phyloP scores from a whole-genome alignment of 1,140 invertebrate genomes.

The Atta colombica region DNA sequence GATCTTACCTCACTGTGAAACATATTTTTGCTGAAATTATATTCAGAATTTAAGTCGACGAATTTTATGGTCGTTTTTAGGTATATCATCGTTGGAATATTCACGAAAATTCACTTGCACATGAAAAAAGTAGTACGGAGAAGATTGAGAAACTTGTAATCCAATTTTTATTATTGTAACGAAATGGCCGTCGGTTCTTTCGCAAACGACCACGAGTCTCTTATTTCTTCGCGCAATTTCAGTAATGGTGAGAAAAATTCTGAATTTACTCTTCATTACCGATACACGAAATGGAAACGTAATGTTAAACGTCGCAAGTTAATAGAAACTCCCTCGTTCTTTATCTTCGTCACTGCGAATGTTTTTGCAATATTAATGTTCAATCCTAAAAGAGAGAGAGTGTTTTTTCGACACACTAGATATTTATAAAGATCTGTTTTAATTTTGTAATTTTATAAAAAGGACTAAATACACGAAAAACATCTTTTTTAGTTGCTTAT shows the following conservation, averaged over 20 bases:
- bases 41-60: constrained; percentile 40
- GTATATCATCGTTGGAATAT: constrained; percentile 37
- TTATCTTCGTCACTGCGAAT: constrained; percentile 10
- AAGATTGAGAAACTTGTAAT: constrained; percentile 65
- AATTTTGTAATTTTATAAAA: constrained; percentile 15
- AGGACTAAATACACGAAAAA: neutral
- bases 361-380: constrained; percentile 19
- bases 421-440: constrained; percentile 4
- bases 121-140: constrained; percentile 31
- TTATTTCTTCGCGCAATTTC: constrained; percentile 44
- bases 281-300: constrained; percentile 26
- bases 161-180: constrained; percentile 52
- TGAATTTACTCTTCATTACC: constrained; percentile 42
- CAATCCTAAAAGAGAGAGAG: constrained; percentile 13
- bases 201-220: constrained; percentile 22
- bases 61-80: constrained; percentile 28
- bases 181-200: constrained; percentile 43
- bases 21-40: constrained; percentile 33
- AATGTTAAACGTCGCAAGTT: constrained; percentile 39
- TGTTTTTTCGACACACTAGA: constrained; percentile 2
- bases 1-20: neutral
- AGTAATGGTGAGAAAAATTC: constrained; percentile 18
- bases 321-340: constrained; percentile 15
- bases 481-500: neutral
- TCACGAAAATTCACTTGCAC: constrained; percentile 58